These are phyloP conservation scores for Monochamus alternatus DNA, from an alignment of 2,888 invertebrate species.

Conservation along the genomic window DNA sequence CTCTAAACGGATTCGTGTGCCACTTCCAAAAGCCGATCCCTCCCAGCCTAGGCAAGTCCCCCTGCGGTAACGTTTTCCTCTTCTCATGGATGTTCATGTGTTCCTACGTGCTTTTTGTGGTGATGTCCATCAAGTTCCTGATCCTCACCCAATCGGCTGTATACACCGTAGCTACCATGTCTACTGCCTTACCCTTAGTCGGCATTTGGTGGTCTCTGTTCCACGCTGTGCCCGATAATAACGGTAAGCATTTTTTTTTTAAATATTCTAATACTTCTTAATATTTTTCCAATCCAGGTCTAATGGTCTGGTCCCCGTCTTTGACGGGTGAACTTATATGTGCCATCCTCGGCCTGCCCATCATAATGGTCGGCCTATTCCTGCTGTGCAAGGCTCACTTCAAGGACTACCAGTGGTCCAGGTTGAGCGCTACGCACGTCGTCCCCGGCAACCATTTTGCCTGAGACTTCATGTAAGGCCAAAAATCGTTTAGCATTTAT, in stretches of 20 bases:
- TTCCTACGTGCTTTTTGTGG: conserved; percentile 71
- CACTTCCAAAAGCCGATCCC: conserved; percentile 64
- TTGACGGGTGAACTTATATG: conserved; percentile 77
- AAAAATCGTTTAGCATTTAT: conserved; percentile 13
- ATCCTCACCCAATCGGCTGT: conserved; percentile 75
- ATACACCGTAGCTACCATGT: conserved; percentile 73
- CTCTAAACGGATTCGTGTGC: conserved; percentile 66
- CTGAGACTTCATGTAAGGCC: conserved; percentile 28
- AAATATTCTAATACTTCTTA: not conserved
- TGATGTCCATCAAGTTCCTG: conserved; percentile 72
- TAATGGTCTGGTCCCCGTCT: conserved; percentile 74
- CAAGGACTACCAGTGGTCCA: conserved; percentile 67
- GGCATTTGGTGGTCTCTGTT: conserved; percentile 77
- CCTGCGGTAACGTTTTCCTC: conserved; percentile 60
- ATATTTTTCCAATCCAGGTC: conserved; percentile 64
- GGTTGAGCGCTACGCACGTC: conserved; percentile 56
- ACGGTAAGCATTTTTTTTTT: conserved; percentile 59
- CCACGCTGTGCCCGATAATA: conserved; percentile 69
- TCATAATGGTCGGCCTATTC: conserved; percentile 73
- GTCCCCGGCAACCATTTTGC: conserved; percentile 51
- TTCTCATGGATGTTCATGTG: conserved; percentile 73
- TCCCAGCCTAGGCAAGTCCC: conserved; percentile 41
- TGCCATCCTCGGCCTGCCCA: conserved; percentile 75
- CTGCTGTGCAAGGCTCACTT: conserved; percentile 74
- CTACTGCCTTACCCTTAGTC: conserved; percentile 73